Conservation (phyloP, 2,888 invertebrate species). For the Schrankia costaestrigalis region DNA sequence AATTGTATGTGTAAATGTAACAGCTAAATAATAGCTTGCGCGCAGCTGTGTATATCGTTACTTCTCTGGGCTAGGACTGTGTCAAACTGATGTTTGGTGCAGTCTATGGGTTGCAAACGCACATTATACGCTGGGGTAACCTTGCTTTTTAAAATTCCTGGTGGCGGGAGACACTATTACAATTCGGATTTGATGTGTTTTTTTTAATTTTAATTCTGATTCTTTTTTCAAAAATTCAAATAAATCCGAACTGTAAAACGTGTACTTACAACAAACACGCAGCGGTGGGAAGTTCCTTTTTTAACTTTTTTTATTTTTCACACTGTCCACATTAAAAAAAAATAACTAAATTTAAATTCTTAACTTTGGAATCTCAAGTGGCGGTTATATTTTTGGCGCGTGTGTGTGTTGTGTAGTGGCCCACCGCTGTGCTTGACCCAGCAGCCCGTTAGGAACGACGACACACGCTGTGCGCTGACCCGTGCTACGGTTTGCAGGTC, state of each 20-base stretch:
- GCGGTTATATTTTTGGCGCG: background rate
- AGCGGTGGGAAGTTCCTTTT: slow-evolving; percentile 42
- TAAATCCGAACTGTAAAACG: slow-evolving; percentile 43
- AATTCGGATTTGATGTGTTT: slow-evolving; percentile 24
- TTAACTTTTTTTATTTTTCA: slow-evolving; percentile 3
- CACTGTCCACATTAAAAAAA: too few relatives aligned
- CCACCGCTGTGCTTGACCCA: slow-evolving; percentile 43
- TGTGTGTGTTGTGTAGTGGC: slow-evolving; percentile 5
- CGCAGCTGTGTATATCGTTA: slow-evolving; percentile 76
- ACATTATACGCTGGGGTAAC: slow-evolving; percentile 61
- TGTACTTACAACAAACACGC: slow-evolving; percentile 41
- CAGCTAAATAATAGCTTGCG: slow-evolving; percentile 73
- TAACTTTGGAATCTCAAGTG: too few relatives aligned
- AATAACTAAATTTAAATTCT: too few relatives aligned
- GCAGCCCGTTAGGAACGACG: slow-evolving; percentile 75
- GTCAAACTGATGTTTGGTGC: slow-evolving; percentile 49
- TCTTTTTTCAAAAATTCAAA: slow-evolving; percentile 5
- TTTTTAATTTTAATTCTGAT: too few relatives aligned
- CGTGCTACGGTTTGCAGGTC: slow-evolving; percentile 71
- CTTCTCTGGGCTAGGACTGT: slow-evolving; percentile 66
- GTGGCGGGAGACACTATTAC: slow-evolving; percentile 63
- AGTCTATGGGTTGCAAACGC: slow-evolving; percentile 44
- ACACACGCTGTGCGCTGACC: slow-evolving; percentile 74
- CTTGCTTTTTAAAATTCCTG: slow-evolving; percentile 63
- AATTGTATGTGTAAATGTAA: slow-evolving; percentile 50